phyloP scores from a whole-genome alignment of 2,113 vertebrate species.

The Bungarus multicinctus region DNA sequence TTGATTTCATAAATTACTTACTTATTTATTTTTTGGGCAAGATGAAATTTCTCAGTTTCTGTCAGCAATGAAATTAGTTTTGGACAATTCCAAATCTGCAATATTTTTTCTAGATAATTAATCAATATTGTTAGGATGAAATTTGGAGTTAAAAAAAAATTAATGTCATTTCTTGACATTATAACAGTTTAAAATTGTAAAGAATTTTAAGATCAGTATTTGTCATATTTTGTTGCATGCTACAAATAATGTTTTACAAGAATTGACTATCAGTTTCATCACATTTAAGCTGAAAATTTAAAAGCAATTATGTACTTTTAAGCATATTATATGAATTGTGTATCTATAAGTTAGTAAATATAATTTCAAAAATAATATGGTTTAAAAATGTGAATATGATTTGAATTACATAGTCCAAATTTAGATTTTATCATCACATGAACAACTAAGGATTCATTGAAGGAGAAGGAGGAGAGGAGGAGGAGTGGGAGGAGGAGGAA shows the following conservation, averaged over 20 bases:
- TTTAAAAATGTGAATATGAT: neutral
- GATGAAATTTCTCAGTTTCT: neutral
- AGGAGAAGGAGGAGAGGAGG: neutral
- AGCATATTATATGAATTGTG: neutral
- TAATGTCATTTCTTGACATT: neutral
- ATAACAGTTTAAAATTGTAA: neutral
- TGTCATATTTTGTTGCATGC: neutral
- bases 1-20: neutral
- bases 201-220: neutral
- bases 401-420: neutral
- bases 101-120: neutral
- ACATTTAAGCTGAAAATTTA: neutral
- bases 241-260: neutral
- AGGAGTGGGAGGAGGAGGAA: neutral
- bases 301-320: neutral
- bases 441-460: neutral
- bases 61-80: neutral
- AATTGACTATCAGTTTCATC: neutral
- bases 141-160: neutral
- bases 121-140: neutral
- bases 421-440: neutral
- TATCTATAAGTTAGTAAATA: neutral
- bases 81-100: neutral
- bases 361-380: neutral
- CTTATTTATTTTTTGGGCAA: neutral